Evolutionary conservation across 30 jellyfish, hydroid and myxozoan genomes (phyloP).

Genomic region (Hydractinia symbiolongicarpus): DNA sequence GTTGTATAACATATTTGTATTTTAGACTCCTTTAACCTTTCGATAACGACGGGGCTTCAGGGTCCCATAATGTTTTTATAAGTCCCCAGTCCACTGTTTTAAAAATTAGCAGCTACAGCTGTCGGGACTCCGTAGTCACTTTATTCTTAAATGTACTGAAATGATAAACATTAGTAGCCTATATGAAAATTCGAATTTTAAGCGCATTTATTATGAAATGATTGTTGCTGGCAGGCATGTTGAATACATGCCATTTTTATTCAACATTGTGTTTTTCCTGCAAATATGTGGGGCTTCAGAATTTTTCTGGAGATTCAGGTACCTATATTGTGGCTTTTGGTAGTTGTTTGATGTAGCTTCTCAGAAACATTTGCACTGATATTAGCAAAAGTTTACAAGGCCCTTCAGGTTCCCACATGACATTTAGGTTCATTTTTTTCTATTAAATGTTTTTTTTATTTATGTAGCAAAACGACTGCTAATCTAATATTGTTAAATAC

Average conservation of each 20-base stretch:
- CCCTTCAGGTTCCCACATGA: neutral
- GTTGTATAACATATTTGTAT: too few relatives aligned
- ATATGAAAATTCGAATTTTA: neutral
- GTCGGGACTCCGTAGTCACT: constrained; percentile 7
- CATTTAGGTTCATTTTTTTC: neutral
- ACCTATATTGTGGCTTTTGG: neutral
- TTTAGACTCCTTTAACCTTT: neutral
- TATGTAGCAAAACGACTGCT: neutral
- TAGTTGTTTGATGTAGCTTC: neutral
- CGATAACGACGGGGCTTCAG: neutral
- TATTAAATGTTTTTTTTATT: neutral
- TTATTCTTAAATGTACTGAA: neutral
- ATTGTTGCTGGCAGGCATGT: constrained; percentile 5
- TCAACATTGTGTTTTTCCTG: neutral
- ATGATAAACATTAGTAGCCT: neutral
- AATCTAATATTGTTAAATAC: neutral
- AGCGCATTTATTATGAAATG: neutral
- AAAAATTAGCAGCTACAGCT: constrained; percentile 1
- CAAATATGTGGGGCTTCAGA: neutral
- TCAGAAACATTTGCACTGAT: constrained; percentile 8
- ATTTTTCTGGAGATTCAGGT: neutral
- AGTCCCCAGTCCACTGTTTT: constrained; percentile 1
- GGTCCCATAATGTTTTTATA: constrained; percentile 4
- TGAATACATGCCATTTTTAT: neutral
- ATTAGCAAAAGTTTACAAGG: constrained; percentile 2